Percentiles rank a stretch among this genome's conserved stretches.
These are phyloP conservation scores for Ashinkailepas kermadecensis DNA, from an alignment of 2,888 invertebrate species.

Conservation along the genomic window DNA sequence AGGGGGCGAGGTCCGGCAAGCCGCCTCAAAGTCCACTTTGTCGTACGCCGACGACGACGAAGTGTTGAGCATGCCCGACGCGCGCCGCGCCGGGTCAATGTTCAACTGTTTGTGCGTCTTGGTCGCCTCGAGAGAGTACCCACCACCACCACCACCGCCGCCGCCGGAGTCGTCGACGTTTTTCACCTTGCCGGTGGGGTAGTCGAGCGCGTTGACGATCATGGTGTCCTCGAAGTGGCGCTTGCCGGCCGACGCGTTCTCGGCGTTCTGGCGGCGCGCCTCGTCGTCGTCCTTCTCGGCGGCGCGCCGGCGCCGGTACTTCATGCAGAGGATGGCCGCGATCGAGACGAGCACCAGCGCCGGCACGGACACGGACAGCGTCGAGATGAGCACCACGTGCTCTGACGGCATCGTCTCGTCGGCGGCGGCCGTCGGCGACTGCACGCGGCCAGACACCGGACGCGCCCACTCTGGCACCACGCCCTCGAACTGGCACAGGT, in stretches of 20 bases:
- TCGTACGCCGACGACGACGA: constrained; percentile 23
- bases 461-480: constrained; percentile 37
- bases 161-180: constrained; percentile 30
- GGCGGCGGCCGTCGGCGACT: constrained; percentile 21
- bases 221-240: constrained; percentile 37
- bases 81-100: constrained; percentile 20
- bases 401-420: constrained; percentile 51
- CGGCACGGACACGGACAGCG: constrained; percentile 74
- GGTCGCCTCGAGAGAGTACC: background rate
- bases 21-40: constrained; percentile 9
- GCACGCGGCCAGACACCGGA: constrained; percentile 34
- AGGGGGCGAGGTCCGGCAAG: background rate
- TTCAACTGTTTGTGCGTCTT: constrained; percentile 20
- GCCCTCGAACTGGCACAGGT: constrained; percentile 55
- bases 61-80: background rate
- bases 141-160: too few relatives aligned
- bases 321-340: constrained; percentile 69
- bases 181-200: constrained; percentile 34
- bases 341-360: constrained; percentile 68
- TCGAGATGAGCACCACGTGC: constrained; percentile 79
- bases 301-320: constrained; percentile 67
- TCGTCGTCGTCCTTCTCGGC: constrained; percentile 76
- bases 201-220: constrained; percentile 38
- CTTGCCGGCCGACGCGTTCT: constrained; percentile 60
- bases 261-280: constrained; percentile 83